phyloP scores from a whole-genome alignment of 1,140 invertebrate species.

The Protaetia brevitarsis region DNA sequence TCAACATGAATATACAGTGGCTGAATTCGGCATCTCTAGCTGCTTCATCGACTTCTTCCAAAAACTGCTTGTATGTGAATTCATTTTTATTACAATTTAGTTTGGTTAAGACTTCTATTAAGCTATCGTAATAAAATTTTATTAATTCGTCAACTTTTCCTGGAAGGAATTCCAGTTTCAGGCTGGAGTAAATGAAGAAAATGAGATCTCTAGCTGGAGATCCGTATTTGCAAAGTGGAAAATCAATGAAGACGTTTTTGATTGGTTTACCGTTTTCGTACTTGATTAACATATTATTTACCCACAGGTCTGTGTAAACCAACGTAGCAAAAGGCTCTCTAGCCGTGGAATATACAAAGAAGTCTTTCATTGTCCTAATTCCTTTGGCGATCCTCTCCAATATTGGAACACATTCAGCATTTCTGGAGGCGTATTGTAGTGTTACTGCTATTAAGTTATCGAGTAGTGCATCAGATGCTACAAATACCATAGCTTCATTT shows the following conservation, averaged over 20 bases:
- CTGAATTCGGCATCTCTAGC: neutral
- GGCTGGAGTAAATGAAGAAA: slow-evolving; percentile 54
- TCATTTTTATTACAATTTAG: slow-evolving; percentile 21
- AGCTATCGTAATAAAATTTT: slow-evolving; percentile 50
- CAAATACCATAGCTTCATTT: slow-evolving; percentile 5
- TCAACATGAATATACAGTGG: neutral
- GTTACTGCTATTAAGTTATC: slow-evolving; percentile 39
- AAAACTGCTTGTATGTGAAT: slow-evolving; percentile 26
- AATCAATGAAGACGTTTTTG: slow-evolving; percentile 57
- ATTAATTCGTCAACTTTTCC: slow-evolving; percentile 49
- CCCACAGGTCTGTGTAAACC: slow-evolving; percentile 58
- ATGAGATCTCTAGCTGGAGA: slow-evolving; percentile 53
- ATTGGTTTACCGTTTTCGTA: slow-evolving; percentile 45
- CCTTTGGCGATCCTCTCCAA: neutral
- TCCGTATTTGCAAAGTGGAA: slow-evolving; percentile 53
- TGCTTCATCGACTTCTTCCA: slow-evolving; percentile 22
- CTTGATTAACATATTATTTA: slow-evolving; percentile 56
- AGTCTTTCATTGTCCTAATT: slow-evolving; percentile 29
- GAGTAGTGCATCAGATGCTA: neutral
- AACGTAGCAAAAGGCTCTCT: slow-evolving; percentile 47
- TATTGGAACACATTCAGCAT: neutral
- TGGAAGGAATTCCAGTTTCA: slow-evolving; percentile 42
- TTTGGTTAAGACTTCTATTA: slow-evolving; percentile 39
- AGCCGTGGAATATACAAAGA: slow-evolving; percentile 23
- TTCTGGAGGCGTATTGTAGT: neutral